Evolutionary conservation across 2,113 vertebrate species (phyloP), one percentile per base, ranked within the genome.

Genomic region (Oncorhynchus tshawytscha): DNA sequence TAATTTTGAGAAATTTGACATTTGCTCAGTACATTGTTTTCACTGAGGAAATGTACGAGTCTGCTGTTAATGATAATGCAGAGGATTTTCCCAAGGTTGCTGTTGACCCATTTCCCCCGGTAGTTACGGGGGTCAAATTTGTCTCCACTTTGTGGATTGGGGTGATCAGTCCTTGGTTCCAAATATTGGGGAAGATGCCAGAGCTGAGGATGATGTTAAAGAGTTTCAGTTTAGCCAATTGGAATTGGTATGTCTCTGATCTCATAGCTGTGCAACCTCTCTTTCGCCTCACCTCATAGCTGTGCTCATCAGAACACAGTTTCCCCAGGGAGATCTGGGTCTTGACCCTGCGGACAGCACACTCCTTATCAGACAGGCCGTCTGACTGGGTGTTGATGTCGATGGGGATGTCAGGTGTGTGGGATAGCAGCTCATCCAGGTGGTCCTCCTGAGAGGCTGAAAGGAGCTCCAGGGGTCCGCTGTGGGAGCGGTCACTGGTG

Each of bases 321-420:
- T 98, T 99, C 77, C 98, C 98, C 90, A 99, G 89, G 0, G 97
- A 99, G 93, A 99, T 99, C 94, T 98, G 98, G 16, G 98, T 99
- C 91, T 99, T 99, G 84, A 99, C 98, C 18, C 97, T 93, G 78
- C 97, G 94, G 67, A 99, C 98, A 0, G 97, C 98, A 0, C 96
- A 98, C 92, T 99, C 98, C 81, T 99, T 99, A 92, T 99, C 98
- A 0, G 97, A 99, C 62, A 99, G 95, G 49, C 98, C 98, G 0
- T 99, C 98, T 0, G 98, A 99, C 90, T 99, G 98, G 0, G 93
- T 98, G 88, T 96, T 97, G 89, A 99, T 99, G 86, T 99, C 98
- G 18, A 99, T 99, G 88, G 97, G 96, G 88, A 98, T 96, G 87
- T 99, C 98, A 0, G 97, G 97, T 0, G 97, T 98, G 90, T 97